A percentile compares a stretch with the other conserved stretches of the same genome.
Evolutionary conservation across 2,888 invertebrate genomes (phyloP).

Genomic region (Athripsodes cinereus): DNA sequence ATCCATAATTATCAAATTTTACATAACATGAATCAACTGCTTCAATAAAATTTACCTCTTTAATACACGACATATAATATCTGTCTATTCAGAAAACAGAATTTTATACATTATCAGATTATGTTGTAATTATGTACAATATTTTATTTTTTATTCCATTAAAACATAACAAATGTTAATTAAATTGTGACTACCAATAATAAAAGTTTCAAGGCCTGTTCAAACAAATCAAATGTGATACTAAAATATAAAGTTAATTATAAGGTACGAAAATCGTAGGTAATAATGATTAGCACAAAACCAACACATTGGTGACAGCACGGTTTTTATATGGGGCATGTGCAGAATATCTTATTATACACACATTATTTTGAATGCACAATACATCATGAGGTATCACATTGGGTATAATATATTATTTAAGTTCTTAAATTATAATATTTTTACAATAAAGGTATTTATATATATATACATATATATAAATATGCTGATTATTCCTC

Average conservation of each 20-base stretch:
- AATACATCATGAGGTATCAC: too few relatives aligned
- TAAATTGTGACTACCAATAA: not conserved
- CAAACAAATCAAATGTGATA: slow-evolving; percentile 21
- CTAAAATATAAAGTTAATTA: slow-evolving; percentile 21
- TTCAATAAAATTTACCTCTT: not conserved
- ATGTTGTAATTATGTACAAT: too few relatives aligned
- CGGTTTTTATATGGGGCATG: not conserved
- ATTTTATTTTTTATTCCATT: too few relatives aligned
- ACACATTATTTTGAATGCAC: not conserved
- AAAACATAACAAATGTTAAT: not conserved
- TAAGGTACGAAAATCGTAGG: slow-evolving; percentile 24
- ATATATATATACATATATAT: too few relatives aligned
- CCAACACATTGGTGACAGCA: slow-evolving; percentile 34
- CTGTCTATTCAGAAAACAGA: too few relatives aligned
- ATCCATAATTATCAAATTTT: not conserved
- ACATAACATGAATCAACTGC: not conserved
- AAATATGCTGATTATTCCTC: too few relatives aligned
- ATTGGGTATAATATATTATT: too few relatives aligned
- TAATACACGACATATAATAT: not conserved
- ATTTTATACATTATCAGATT: too few relatives aligned
- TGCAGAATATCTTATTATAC: not conserved
- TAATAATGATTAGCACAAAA: slow-evolving; percentile 23
- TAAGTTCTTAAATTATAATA: too few relatives aligned
- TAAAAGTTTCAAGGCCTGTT: not conserved
- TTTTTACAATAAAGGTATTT: too few relatives aligned